Percentiles rank a stretch among this genome's conserved stretches.
Evolutionary conservation across 2,888 invertebrate genomes (phyloP).

Genomic region (Cephus runcator): DNA sequence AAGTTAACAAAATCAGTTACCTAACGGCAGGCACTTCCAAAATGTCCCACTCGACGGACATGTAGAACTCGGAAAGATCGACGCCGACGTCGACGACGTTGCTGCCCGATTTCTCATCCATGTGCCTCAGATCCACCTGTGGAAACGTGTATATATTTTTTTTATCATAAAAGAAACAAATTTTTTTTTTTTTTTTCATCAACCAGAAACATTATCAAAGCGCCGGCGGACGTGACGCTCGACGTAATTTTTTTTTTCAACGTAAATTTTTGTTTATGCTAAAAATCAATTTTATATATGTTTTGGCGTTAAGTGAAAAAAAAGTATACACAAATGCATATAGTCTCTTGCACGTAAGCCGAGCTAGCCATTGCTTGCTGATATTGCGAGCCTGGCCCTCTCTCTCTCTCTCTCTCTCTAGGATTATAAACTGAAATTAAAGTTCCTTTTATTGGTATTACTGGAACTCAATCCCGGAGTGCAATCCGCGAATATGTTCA

Average conservation of each 20-base stretch:
- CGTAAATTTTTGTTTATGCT: background rate
- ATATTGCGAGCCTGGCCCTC: background rate
- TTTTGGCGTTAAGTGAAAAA: background rate
- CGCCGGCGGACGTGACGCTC: background rate
- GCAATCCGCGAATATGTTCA: background rate
- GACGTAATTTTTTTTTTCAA: background rate
- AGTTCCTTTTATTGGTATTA: background rate
- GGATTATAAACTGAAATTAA: background rate
- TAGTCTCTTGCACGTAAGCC: background rate
- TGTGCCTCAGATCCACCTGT: slow-evolving; percentile 91
- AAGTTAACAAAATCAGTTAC: slow-evolving; percentile 65
- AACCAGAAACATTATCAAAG: background rate
- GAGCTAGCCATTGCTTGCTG: background rate
- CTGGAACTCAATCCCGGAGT: background rate
- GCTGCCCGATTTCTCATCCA: slow-evolving; percentile 90
- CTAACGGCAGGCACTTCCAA: slow-evolving; percentile 94
- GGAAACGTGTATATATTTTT: slow-evolving; percentile 15
- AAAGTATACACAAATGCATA: background rate
- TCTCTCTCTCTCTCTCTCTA: background rate
- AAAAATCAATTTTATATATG: background rate
- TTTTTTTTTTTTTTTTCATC: background rate
- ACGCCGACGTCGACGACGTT: slow-evolving; percentile 93
- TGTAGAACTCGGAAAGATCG: slow-evolving; percentile 97
- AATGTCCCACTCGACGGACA: slow-evolving; percentile 99
- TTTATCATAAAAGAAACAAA: background rate